phyloP scores from a whole-genome alignment of 2,797 vertebrate genomes.

The Glyptemys insculpta region DNA sequence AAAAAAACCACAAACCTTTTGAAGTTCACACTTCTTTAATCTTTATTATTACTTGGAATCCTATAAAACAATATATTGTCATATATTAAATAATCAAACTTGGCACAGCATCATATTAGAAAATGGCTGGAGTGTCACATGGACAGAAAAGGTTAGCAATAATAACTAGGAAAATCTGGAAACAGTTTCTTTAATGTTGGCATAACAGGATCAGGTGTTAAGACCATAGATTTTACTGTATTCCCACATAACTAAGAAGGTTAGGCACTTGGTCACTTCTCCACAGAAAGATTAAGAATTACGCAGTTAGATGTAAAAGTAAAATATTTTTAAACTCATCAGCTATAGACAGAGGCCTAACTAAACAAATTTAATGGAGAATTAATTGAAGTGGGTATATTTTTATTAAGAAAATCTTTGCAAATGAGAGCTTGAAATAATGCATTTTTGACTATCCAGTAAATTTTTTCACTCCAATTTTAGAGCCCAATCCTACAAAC shows the following conservation, averaged over 20 bases:
- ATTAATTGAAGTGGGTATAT: background rate
- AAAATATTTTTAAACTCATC: background rate
- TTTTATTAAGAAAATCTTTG: background rate
- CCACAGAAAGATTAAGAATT: background rate
- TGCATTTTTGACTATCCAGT: background rate
- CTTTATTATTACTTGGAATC: background rate
- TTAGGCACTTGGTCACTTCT: background rate
- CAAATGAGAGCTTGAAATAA: background rate
- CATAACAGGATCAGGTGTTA: background rate
- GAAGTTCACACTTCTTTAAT: background rate
- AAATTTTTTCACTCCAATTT: background rate
- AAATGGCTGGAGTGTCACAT: conserved; percentile 31
- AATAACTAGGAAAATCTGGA: background rate
- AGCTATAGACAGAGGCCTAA: background rate
- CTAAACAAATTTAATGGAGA: background rate
- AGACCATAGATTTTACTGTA: background rate
- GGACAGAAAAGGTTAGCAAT: background rate
- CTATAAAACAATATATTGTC: background rate
- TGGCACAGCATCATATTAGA: background rate
- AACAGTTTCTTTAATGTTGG: conserved; percentile 7
- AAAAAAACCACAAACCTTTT: background rate
- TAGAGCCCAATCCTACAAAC: background rate
- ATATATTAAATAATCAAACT: background rate
- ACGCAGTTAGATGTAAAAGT: background rate
- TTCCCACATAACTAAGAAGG: background rate